These are phyloP conservation scores for Diglossa brunneiventris DNA, from an alignment of 2,113 vertebrate genomes.

Conservation along the genomic window DNA sequence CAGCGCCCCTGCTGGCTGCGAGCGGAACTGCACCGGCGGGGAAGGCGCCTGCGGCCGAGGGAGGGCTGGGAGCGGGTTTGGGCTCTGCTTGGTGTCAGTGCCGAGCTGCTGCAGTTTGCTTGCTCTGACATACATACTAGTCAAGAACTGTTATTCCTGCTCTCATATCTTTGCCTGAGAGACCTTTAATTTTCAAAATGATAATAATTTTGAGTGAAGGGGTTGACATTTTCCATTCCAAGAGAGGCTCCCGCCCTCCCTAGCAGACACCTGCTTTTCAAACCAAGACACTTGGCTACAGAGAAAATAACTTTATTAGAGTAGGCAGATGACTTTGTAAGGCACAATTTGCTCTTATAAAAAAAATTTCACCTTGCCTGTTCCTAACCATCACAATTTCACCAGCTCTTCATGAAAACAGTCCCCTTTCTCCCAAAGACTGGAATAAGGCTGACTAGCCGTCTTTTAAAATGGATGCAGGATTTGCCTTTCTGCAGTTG, in stretches of 20 bases:
- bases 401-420: background rate
- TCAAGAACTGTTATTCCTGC: background rate
- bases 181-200: background rate
- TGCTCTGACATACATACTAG: fast-evolving
- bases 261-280: background rate
- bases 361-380: background rate
- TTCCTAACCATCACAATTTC: background rate
- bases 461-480: background rate
- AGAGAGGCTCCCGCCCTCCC: background rate
- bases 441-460: background rate
- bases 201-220: background rate
- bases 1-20: background rate
- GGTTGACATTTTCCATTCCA: background rate
- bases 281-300: background rate
- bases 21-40: background rate
- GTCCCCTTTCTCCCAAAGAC: background rate
- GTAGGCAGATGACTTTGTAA: background rate
- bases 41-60: background rate
- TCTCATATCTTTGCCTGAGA: background rate
- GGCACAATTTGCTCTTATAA: background rate
- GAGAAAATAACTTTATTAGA: background rate
- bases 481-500: background rate
- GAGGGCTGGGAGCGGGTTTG: background rate
- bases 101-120: background rate
- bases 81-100: fast-evolving